Evolutionary conservation across 2,888 invertebrate species (phyloP), one percentile per base, ranked within the genome.

Genomic region (Brenthis ino): DNA sequence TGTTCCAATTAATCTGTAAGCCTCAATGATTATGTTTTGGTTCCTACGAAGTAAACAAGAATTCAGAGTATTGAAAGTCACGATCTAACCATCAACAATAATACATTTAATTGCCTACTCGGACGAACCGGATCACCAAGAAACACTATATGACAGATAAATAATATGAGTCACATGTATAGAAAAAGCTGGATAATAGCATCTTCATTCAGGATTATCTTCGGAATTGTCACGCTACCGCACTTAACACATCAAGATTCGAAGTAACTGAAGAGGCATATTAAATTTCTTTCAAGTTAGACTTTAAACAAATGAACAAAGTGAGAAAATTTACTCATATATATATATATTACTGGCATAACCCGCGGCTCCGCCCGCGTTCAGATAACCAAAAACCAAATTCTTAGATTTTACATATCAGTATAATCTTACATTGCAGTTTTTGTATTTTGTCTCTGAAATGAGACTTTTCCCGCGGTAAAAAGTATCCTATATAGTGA

Each of bases 161-260:
- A 60, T 50, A 60, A 58, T 58, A 58, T 48, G 24, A 50, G 37
- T 43, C 37, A 43, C 37, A 43, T 11, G 37, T 43, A 63, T 51
- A 53, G 43, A 54, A 53, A 43, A 43, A 63, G 53, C 16, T n/a
- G 37, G 37, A 63, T 63, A 53, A 53, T 63, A 63, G 63, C 37
- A n/a, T 54, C 20, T 54, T 54, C 20, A 43, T 63, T 63, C 14
- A 24, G 37, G 63, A 63, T 63, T 63, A 63, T 63, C 63, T 43
- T 54, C 14, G 20, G 16, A 14, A 54, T 63, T 54, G 43, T 43
- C 20, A 54, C 14, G 53, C n/a, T 20, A 53, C 3, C 16, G 37
- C 13, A 53, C 20, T 63, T 20, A 37, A 33, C 20, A 14, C 13
- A 63, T 63, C 53, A 20, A 20, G 33, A 53, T 53, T 37, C 16